Evolutionary conservation across 2,113 vertebrate genomes (phyloP), one percentile per base, ranked within the genome.

Genomic region (Orientallactaga bullata): DNA sequence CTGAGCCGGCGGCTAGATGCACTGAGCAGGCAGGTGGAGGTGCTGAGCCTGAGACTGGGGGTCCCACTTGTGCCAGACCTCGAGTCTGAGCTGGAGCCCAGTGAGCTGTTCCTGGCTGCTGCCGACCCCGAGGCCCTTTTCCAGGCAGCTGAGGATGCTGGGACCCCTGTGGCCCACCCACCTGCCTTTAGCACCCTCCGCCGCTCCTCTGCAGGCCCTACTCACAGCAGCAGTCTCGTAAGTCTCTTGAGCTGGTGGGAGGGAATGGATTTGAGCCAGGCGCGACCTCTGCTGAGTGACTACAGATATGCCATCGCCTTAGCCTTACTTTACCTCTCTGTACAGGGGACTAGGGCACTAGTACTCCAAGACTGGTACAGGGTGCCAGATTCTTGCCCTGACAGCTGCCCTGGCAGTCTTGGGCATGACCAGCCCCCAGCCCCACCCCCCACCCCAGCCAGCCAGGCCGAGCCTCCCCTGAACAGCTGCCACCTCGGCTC

Each of bases 151-250:
- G 97, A 98, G 96, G 97, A 97, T 95, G 81, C 90, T 0, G 95
- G 96, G 92, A 61, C 96, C 63, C 97, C 97, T 0, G 95, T 98
- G 85, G 98, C 98, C 91, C 99, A 99, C 89, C 98, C 98, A 0
- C 98, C 99, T 2, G 96, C 98, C 92, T 99, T 99, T 86, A 98
- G 98, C 91, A 97, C 89, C 1, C 97, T 98, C 73, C 98, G 98
- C 71, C 97, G 97, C 28, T 99, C 98, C 7, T 97, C 97, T 61
- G 73, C 91, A 5, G 96, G 95, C 32, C 96, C 97, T 51, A 98
- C 98, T 91, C 89, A 83, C 91, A 96, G 96, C 96, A 95, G 97
- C 98, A 98, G 98, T 86, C 97, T 96, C 42, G 99, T 99, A 98
- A 98, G 98, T 98, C 42, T 28, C 71, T 3, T 28, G 15, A 79